Conservation (phyloP, 2,888 invertebrate species). For the Busseola fusca region DNA sequence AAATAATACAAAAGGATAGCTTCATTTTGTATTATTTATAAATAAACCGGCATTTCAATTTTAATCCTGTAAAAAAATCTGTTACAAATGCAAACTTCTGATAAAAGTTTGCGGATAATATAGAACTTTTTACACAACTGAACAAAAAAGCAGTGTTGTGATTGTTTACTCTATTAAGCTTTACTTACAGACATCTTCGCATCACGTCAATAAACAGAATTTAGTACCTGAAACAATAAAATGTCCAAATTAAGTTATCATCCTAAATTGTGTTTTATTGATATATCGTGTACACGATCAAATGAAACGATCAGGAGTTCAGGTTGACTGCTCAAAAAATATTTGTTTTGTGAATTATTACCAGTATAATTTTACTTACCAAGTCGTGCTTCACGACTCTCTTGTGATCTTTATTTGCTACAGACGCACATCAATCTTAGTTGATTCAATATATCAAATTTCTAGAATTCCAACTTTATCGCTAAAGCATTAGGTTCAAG, state of each 20-base stretch:
- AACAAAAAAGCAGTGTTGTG: not conserved
- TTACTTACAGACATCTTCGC: conserved; percentile 48
- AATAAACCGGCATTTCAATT: not conserved
- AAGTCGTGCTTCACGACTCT: conserved; percentile 72
- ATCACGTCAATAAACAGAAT: conserved; percentile 31
- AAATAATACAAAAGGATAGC: too few relatives aligned
- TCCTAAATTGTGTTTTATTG: conserved; percentile 25
- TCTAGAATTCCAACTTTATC: too few relatives aligned
- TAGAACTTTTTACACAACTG: conserved; percentile 1
- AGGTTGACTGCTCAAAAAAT: conserved; percentile 63
- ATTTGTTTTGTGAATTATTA: conserved; percentile 72
- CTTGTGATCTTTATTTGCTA: conserved; percentile 47
- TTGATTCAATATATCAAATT: too few relatives aligned
- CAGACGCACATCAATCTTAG: not conserved
- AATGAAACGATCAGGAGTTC: conserved; percentile 74
- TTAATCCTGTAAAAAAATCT: not conserved
- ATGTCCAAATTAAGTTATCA: conserved; percentile 41
- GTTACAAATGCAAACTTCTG: not conserved
- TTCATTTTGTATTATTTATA: not conserved
- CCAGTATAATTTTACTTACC: conserved; percentile 66
- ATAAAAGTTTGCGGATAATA: not conserved
- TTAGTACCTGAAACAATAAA: conserved; percentile 67
- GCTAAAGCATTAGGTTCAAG: too few relatives aligned
- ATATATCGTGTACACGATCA: conserved; percentile 57
- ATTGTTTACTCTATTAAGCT: not conserved